phyloP scores from a whole-genome alignment of 2,888 invertebrate species.

The Drosophila cracens region DNA sequence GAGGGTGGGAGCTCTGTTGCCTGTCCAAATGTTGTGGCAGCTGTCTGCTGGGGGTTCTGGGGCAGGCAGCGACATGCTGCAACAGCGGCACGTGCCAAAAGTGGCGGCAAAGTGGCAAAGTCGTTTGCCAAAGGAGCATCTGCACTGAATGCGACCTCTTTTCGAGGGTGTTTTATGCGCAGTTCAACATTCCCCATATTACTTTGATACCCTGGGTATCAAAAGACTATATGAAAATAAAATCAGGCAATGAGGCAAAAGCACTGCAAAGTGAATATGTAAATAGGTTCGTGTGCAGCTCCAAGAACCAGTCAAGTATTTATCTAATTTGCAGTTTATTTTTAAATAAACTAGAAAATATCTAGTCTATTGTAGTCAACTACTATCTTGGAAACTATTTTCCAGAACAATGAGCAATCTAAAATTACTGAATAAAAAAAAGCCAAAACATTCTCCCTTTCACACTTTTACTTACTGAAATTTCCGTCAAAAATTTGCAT shows the following conservation, averaged over 20 bases:
- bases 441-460: background rate
- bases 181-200: constrained; percentile 5
- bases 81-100: constrained; percentile 62
- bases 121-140: constrained; percentile 59
- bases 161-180: constrained; percentile 9
- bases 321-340: background rate
- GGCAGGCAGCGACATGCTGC: constrained; percentile 5
- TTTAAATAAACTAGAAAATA: background rate
- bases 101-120: constrained; percentile 57
- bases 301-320: background rate
- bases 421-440: background rate
- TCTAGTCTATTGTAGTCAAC: background rate
- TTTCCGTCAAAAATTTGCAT: constrained; percentile 53
- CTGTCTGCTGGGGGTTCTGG: constrained; percentile 15
- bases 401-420: background rate
- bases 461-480: background rate
- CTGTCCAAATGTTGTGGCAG: constrained; percentile 56
- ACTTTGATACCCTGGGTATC: constrained; percentile 2
- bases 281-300: background rate
- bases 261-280: background rate
- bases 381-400: background rate
- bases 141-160: constrained; percentile 1
- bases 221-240: background rate
- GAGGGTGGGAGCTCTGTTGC: background rate
- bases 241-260: background rate